Evolutionary conservation across 2,797 vertebrate species (phyloP).

Genomic region (Sebastes minor): DNA sequence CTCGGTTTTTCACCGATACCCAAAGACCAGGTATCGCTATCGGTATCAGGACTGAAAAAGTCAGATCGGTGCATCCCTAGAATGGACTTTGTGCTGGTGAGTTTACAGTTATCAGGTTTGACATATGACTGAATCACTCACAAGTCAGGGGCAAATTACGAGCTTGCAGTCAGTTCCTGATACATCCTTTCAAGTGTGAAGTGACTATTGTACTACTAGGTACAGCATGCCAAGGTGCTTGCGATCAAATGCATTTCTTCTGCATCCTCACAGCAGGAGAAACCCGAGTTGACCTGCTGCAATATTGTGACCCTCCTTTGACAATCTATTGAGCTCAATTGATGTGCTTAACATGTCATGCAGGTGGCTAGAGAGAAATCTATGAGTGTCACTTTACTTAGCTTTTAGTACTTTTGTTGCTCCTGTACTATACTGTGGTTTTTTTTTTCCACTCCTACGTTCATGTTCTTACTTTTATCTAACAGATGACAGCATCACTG

Average conservation of each 20-base stretch:
- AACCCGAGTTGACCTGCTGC: neutral
- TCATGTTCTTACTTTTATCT: slow-evolving; percentile 9
- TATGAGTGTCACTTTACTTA: neutral
- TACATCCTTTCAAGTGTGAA: slow-evolving; percentile 6
- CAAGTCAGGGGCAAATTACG: neutral
- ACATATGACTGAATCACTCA: neutral
- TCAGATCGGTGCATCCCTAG: neutral
- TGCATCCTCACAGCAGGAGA: slow-evolving; percentile 1
- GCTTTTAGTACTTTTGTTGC: neutral
- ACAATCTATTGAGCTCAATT: neutral
- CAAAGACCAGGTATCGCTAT: neutral
- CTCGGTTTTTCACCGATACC: neutral
- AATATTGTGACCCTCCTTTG: neutral
- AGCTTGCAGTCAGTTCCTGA: neutral
- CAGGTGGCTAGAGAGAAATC: slow-evolving; percentile 4
- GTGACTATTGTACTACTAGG: neutral
- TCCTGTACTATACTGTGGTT: neutral
- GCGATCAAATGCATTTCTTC: slow-evolving; percentile 12
- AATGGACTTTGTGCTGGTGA: neutral
- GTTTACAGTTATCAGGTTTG: neutral
- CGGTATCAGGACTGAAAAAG: neutral
- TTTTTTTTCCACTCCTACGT: neutral
- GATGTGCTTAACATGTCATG: neutral
- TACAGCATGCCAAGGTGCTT: neutral
- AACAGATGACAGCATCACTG: slow-evolving; percentile 9